Conservation (phyloP, 2,113 vertebrate genomes). For the Gadus macrocephalus region DNA sequence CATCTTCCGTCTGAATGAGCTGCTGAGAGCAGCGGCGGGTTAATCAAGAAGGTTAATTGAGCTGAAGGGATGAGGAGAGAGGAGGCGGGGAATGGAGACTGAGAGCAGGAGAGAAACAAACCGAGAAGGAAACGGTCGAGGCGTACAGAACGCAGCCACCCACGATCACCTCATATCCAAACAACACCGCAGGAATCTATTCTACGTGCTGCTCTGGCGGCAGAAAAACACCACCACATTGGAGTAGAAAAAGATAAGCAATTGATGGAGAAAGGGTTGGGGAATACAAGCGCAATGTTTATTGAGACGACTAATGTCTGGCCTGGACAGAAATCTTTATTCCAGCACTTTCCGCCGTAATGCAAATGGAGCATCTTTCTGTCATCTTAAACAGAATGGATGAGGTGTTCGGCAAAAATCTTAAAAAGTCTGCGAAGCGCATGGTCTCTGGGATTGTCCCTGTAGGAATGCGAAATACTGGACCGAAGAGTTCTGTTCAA, state of each 20-base stretch:
- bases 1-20: neutral
- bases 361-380: slow-evolving; percentile 18
- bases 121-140: neutral
- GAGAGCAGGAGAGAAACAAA: neutral
- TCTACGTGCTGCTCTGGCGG: neutral
- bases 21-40: neutral
- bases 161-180: neutral
- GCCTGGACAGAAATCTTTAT: slow-evolving; percentile 22
- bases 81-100: neutral
- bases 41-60: neutral
- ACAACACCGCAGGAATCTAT: neutral
- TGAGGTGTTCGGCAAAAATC: slow-evolving; percentile 5
- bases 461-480: neutral
- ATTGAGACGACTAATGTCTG: neutral
- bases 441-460: neutral
- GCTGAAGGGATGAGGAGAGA: neutral
- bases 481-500: neutral
- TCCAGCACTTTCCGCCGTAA: slow-evolving; percentile 2
- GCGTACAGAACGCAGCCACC: neutral
- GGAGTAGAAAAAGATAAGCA: slow-evolving; percentile 40
- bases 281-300: neutral
- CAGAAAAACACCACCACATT: too few species aligned
- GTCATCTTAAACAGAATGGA: slow-evolving; percentile 6
- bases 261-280: neutral
- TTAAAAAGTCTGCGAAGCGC: neutral